Percentiles rank a stretch among this genome's conserved stretches.
phyloP scores from a whole-genome alignment of 1,140 invertebrate species.

The Drosophila willistoni region DNA sequence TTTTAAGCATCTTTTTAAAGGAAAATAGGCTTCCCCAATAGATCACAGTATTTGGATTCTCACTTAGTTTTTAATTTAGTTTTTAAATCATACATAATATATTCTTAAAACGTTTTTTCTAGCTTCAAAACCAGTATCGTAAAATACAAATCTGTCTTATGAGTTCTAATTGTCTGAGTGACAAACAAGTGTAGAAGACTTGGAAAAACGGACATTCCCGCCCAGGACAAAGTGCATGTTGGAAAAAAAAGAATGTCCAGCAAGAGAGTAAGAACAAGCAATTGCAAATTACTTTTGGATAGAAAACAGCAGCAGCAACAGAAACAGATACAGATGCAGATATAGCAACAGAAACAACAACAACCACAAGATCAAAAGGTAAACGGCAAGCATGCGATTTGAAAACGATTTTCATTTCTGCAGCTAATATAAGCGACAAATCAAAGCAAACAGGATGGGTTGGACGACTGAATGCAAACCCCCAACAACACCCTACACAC shows the following conservation, averaged over 20 bases:
- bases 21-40: too few species aligned
- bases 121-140: background rate
- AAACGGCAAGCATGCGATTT: constrained; percentile 76
- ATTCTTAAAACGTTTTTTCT: background rate
- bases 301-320: constrained; percentile 35
- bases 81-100: too few species aligned
- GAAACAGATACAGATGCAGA: constrained; percentile 25
- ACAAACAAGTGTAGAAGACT: too few species aligned
- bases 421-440: constrained; percentile 81
- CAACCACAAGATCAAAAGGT: constrained; percentile 58
- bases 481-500: constrained; percentile 1
- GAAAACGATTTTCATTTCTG: constrained; percentile 82
- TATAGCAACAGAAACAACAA: constrained; percentile 27
- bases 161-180: too few species aligned
- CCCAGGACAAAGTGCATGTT: background rate
- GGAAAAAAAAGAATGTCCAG: constrained; percentile 39
- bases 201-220: background rate
- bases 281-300: constrained; percentile 70
- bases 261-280: constrained; percentile 61
- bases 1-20: too few species aligned
- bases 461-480: constrained; percentile 24
- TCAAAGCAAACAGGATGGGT: constrained; percentile 53
- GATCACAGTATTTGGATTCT: too few species aligned
- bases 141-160: too few species aligned
- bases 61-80: too few species aligned